Conservation (phyloP, 2,888 invertebrate genomes). For the Hemithea aestivaria region DNA sequence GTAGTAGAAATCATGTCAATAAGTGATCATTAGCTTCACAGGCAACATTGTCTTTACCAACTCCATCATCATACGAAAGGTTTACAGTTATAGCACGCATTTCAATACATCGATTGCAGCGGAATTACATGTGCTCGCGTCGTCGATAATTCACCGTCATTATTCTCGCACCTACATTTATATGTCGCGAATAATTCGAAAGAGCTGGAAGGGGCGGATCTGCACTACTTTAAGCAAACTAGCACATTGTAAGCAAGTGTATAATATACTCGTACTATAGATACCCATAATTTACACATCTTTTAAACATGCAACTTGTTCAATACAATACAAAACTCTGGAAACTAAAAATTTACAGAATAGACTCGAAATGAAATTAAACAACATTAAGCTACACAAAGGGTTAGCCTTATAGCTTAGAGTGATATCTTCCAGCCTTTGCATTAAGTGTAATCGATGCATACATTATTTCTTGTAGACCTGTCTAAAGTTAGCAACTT, state of each 20-base stretch:
- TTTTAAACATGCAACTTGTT: no score
- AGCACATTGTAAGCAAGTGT: background rate
- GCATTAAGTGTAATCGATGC: no score
- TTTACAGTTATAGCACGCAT: conserved; percentile 47
- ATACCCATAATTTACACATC: no score
- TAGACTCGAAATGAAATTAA: no score
- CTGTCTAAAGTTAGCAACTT: no score
- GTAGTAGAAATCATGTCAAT: conserved; percentile 3
- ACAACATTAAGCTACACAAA: no score
- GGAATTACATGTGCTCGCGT: conserved; percentile 54
- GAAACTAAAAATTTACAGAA: no score
- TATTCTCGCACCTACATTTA: conserved; percentile 44
- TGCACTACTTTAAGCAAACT: conserved; percentile 28
- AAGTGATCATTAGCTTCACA: conserved; percentile 6
- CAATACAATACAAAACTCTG: no score
- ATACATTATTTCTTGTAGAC: no score
- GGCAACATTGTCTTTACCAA: conserved; percentile 38
- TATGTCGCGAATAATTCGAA: conserved; percentile 41
- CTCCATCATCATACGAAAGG: conserved; percentile 35
- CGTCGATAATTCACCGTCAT: conserved; percentile 60
- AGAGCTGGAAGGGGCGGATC: conserved; percentile 22
- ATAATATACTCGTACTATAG: no score
- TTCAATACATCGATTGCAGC: conserved; percentile 47
- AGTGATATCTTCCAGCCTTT: no score
- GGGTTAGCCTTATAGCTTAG: no score